These are phyloP conservation scores for Arctocebus calabarensis DNA, from an alignment of 2,797 vertebrate genomes.

Conservation along the genomic window DNA sequence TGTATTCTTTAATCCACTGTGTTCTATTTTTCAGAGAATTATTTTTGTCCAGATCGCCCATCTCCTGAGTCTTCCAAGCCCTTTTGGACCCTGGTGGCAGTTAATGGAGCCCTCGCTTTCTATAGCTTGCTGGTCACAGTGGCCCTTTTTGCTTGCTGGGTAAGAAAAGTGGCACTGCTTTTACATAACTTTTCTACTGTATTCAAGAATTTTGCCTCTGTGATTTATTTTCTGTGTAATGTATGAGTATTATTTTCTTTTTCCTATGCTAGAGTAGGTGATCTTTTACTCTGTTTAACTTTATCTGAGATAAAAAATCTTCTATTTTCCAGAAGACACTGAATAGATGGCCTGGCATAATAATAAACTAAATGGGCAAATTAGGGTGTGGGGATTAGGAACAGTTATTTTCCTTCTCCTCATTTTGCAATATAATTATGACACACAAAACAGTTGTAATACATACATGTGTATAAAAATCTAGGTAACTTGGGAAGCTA, in stretches of 20 bases:
- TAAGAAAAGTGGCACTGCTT: constrained; percentile 83
- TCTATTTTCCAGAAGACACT: constrained; percentile 44
- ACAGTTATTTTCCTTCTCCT: not conserved
- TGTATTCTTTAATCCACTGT: constrained; percentile 68
- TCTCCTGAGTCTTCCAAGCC: constrained; percentile 61
- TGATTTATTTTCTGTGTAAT: constrained; percentile 57
- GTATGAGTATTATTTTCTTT: constrained; percentile 33
- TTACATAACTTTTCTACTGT: constrained; percentile 34
- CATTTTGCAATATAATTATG: constrained; percentile 17
- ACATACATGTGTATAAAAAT: not conserved
- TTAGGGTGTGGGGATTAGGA: not conserved
- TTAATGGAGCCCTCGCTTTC: constrained; percentile 82
- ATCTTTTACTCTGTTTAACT: not conserved
- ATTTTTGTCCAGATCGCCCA: not conserved
- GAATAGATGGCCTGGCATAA: not conserved
- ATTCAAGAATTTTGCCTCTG: constrained; percentile 31
- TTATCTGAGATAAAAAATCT: constrained; percentile 45
- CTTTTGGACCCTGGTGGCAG: constrained; percentile 80
- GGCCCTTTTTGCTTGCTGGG: constrained; percentile 85
- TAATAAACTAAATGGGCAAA: constrained; percentile 40
- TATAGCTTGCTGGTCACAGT: constrained; percentile 87
- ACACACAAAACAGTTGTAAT: constrained; percentile 11
- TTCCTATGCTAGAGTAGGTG: not conserved
- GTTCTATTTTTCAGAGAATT: constrained; percentile 83
- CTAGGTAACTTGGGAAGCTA: constrained; percentile 7